Evolutionary conservation across 1,140 invertebrate genomes (phyloP).

Genomic region (Drosophila nebulosa): DNA sequence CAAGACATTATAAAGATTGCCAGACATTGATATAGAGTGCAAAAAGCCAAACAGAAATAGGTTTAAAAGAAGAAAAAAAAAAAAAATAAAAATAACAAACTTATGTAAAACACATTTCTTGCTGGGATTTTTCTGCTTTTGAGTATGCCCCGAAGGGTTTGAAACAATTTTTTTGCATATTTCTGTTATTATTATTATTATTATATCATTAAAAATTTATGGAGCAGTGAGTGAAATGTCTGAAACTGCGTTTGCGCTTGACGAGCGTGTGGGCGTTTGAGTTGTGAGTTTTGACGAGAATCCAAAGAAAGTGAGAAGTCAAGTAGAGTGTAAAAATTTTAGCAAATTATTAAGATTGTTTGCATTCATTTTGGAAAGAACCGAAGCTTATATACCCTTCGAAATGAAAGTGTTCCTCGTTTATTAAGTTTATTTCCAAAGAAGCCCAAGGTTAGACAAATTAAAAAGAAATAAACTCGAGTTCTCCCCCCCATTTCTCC

Average conservation of each 20-base stretch:
- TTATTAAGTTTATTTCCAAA: no score
- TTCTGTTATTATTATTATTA: background rate
- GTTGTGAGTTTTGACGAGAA: background rate
- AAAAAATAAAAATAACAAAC: background rate
- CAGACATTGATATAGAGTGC: constrained; percentile 30
- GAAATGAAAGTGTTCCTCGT: no score
- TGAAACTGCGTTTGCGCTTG: background rate
- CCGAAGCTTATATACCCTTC: background rate
- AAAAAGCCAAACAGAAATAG: no score
- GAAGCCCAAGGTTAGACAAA: no score
- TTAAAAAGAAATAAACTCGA: no score
- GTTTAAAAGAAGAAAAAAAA: background rate
- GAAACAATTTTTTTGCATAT: background rate
- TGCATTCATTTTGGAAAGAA: background rate
- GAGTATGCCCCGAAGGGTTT: constrained; percentile 18
- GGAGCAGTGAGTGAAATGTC: background rate
- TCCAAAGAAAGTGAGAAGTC: background rate
- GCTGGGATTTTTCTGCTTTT: constrained; percentile 1
- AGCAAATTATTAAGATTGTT: background rate
- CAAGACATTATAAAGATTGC: constrained; percentile 65
- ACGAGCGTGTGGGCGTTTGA: background rate
- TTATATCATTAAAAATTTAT: constrained; percentile 3
- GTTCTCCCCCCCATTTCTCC: no score
- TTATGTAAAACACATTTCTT: constrained; percentile 51
- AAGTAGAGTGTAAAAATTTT: background rate